Percentiles rank a stretch among this genome's conserved stretches.
Conservation (phyloP, 2,797 vertebrate genomes). For the Ctenochaetus hawaiiensis region DNA sequence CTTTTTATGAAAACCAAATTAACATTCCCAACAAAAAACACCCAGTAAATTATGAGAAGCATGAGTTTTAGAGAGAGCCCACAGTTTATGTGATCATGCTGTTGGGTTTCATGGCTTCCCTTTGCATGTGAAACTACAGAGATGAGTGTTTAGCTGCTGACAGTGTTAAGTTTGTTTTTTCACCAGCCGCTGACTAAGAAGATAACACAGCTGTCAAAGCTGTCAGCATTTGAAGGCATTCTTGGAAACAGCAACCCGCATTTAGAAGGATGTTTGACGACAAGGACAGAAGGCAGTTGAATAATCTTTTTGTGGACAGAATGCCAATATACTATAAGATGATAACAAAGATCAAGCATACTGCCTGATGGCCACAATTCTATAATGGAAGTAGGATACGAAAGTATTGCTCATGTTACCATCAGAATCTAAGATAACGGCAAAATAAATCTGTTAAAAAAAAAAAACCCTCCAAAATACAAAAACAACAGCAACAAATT, state of each 20-base stretch:
- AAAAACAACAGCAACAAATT: neutral
- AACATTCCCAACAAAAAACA: conserved; percentile 20
- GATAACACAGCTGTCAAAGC: conserved; percentile 74
- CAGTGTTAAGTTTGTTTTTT: conserved; percentile 43
- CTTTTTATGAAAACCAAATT: conserved; percentile 8
- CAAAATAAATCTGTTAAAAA: neutral
- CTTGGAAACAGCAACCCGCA: conserved; percentile 50
- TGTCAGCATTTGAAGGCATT: conserved; percentile 54
- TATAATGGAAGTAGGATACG: neutral
- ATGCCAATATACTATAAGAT: neutral
- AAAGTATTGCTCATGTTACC: conserved; percentile 9
- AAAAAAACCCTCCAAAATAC: neutral
- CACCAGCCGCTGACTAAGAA: conserved; percentile 58
- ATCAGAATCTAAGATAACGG: neutral
- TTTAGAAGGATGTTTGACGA: conserved; percentile 51
- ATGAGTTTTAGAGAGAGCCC: neutral
- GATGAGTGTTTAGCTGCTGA: conserved; percentile 50
- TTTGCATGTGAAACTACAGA: conserved; percentile 51
- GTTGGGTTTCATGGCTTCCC: conserved; percentile 24
- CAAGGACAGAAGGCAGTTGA: conserved; percentile 22
- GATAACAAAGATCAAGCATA: conserved; percentile 6
- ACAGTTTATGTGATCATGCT: conserved; percentile 2
- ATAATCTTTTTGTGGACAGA: conserved; percentile 7
- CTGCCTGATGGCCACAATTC: neutral
- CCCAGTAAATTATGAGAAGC: conserved; percentile 15